Conservation (phyloP, 2,113 vertebrate species). For the Motacilla alba region DNA sequence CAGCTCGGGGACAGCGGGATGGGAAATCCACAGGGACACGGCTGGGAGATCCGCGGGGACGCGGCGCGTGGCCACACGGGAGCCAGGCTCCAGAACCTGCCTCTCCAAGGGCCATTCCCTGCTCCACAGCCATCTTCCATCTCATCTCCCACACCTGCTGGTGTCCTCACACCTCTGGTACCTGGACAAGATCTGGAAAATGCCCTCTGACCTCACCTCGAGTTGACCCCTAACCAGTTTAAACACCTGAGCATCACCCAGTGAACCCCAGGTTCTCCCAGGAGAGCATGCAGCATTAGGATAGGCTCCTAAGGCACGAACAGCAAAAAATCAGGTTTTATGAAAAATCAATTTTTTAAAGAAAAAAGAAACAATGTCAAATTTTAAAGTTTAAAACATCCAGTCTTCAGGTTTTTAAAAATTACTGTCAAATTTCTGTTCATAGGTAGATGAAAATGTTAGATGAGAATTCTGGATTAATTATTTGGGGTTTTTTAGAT, state of each 20-base stretch:
- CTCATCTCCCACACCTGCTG: neutral
- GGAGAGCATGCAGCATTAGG: neutral
- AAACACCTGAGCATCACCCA: neutral
- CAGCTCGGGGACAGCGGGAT: neutral
- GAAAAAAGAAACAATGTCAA: neutral
- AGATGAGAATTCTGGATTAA: neutral
- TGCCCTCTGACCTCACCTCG: neutral
- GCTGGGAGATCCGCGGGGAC: neutral
- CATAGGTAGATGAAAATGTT: neutral
- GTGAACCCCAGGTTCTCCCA: neutral
- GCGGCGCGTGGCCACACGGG: fast-evolving
- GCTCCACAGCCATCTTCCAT: neutral
- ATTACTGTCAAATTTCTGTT: neutral
- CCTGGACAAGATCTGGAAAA: neutral
- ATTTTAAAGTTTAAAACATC: neutral
- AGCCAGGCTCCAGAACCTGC: neutral
- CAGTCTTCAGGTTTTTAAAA: neutral
- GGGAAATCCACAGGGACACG: neutral
- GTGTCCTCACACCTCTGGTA: neutral
- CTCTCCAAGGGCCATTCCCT: too few species aligned
- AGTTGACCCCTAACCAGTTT: neutral
- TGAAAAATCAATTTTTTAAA: neutral
- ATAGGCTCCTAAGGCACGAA: neutral
- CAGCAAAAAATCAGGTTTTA: neutral
- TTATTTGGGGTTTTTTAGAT: neutral